Evolutionary conservation across 1,140 invertebrate species (phyloP).

Genomic region (Alviniconcha marisindica): DNA sequence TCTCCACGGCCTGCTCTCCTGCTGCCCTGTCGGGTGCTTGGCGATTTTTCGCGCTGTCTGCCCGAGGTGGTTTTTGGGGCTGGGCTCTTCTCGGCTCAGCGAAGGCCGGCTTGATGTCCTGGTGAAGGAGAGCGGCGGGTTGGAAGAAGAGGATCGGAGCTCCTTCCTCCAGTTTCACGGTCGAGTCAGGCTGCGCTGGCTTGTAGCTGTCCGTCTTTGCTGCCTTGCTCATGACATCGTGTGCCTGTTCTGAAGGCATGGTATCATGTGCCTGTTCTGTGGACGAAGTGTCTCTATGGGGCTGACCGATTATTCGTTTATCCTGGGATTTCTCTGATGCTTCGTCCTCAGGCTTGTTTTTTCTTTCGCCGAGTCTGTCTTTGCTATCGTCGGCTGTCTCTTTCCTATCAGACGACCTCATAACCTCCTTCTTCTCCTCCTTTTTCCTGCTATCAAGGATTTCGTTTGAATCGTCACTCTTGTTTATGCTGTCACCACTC

Average conservation of each 20-base stretch:
- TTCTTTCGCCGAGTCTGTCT: not conserved
- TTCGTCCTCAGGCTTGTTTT: too few relatives aligned
- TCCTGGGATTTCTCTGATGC: too few relatives aligned
- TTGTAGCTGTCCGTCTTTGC: not conserved
- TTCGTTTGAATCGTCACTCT: not conserved
- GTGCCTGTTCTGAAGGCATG: not conserved
- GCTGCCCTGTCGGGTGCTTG: too few relatives aligned
- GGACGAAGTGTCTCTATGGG: too few relatives aligned
- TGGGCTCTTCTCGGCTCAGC: not conserved
- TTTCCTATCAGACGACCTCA: too few relatives aligned
- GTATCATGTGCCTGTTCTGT: not conserved
- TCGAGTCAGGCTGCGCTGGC: not conserved
- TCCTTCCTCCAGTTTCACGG: not conserved
- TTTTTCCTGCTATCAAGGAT: not conserved
- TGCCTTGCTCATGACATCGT: not conserved
- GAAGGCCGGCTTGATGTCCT: not conserved
- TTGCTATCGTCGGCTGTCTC: not conserved
- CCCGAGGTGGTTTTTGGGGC: not conserved
- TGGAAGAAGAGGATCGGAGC: constrained; percentile 4
- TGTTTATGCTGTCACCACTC: not conserved
- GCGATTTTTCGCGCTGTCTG: too few relatives aligned
- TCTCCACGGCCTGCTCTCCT: too few relatives aligned
- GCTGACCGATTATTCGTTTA: too few relatives aligned
- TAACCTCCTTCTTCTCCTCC: too few relatives aligned
- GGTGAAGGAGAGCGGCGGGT: not conserved